A percentile compares a stretch with the other conserved stretches of the same genome.
These are phyloP conservation scores for Thelaira solivaga DNA, from an alignment of 2,888 invertebrate genomes.

Conservation along the genomic window DNA sequence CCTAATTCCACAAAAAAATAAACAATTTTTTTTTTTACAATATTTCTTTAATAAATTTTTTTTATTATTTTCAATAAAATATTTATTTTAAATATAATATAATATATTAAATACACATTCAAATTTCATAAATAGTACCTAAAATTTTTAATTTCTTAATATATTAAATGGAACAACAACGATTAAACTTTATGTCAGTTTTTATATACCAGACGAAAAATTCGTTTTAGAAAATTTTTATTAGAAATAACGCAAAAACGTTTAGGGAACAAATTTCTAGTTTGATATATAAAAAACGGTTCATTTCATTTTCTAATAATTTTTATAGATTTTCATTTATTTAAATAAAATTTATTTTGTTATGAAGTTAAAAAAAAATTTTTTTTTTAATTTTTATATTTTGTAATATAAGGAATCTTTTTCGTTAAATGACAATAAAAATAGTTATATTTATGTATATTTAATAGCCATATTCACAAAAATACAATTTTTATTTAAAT, in stretches of 20 bases:
- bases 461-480: too few relatives aligned
- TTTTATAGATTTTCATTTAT: slow-evolving; percentile 2
- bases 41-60: neutral
- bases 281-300: too few relatives aligned
- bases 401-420: slow-evolving; percentile 18
- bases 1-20: too few relatives aligned
- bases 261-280: too few relatives aligned
- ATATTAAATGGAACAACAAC: slow-evolving; percentile 48
- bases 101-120: slow-evolving; percentile 57
- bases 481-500: too few relatives aligned
- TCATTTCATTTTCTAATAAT: slow-evolving; percentile 16
- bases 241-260: too few relatives aligned
- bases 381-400: slow-evolving; percentile 2
- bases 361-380: too few relatives aligned
- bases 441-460: neutral
- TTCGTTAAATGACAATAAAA: slow-evolving; percentile 16
- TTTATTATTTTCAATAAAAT: slow-evolving; percentile 28
- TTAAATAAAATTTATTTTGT: slow-evolving; percentile 17
- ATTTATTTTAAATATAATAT: slow-evolving; percentile 13
- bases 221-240: too few relatives aligned
- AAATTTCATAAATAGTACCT: slow-evolving; percentile 55
- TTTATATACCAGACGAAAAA: too few relatives aligned
- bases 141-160: slow-evolving; percentile 36
- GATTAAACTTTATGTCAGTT: slow-evolving; percentile 40
- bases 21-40: neutral